Evolutionary conservation across 2,113 vertebrate species (phyloP), one percentile per base, ranked within the genome.

Genomic region (Climacteris rufus): DNA sequence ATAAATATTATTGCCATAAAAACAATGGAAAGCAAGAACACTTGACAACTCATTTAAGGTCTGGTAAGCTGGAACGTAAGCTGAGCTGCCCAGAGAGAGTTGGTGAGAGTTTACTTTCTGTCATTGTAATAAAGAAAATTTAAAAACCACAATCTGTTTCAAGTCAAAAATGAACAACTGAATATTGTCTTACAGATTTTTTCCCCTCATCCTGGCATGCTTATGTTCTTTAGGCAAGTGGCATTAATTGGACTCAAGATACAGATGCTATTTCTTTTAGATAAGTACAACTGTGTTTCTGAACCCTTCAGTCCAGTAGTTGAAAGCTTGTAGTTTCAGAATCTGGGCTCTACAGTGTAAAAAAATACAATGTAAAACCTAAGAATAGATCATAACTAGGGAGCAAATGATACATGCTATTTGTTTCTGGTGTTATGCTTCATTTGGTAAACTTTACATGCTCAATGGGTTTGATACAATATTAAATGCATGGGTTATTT

Each of bases 121-220:
- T 96, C 97, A 96, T 97, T 97, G 92, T 94, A 97, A 97, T 96
- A 91, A 92, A 90, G 76, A 90, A 96, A 94, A 97, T 97, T 96
- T 95, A 59, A 94, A 98, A 97, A 95, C 81, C 90, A 96, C 89
- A 96, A 84, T 87, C 74, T 39, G 81, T 94, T 98, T 96, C 95
- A 95, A 70, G 96, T 94, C 35, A 97, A 93, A 97, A 95, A 56
- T 14, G 69, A 97, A 81, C 86, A 96, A 97, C 77, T 88, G 91
- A 97, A 89, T 97, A 95, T 94, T 94, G 86, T 95, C 96, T 97
- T 91, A 85, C 93, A 89, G 42, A 44, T 54, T 74, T 44, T 31
- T 49, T 5, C 57, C 69, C 42, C 45, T 56, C 9, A 83, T 94
- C 59, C 96, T 97, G 81, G 88, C 83, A 94, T 94, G 60, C 39